Evolutionary conservation across 2,113 vertebrate genomes (phyloP).

Genomic region (Nannospalax galili): DNA sequence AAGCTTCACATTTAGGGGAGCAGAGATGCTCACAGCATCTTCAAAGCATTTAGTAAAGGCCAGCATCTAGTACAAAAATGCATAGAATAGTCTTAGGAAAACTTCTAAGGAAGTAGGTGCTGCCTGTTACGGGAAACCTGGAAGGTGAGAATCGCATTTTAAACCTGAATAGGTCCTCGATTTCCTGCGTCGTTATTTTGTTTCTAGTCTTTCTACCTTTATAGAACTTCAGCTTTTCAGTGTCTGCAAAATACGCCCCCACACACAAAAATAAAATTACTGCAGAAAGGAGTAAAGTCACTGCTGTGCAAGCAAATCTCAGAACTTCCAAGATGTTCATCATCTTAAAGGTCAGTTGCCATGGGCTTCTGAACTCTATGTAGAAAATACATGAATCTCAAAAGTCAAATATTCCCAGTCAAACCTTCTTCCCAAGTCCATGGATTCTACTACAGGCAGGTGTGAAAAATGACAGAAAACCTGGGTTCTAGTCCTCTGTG

Average conservation of each 20-base stretch:
- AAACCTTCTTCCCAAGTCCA: neutral
- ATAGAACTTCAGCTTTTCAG: neutral
- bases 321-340: neutral
- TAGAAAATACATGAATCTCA: neutral
- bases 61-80: no score
- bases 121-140: neutral
- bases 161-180: neutral
- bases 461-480: neutral
- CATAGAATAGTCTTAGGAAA: no score
- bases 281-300: neutral
- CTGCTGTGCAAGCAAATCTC: neutral
- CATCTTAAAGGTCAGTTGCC: neutral
- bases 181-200: neutral
- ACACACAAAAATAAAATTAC: neutral
- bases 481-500: neutral
- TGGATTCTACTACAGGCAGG: neutral
- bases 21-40: neutral
- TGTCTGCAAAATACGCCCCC: neutral
- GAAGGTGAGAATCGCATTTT: neutral
- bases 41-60: neutral
- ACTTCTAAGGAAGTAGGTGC: neutral
- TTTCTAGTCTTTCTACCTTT: neutral
- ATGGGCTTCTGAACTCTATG: neutral
- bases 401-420: neutral
- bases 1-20: neutral